These are phyloP conservation scores for Caenorhabditis remanei DNA, from an alignment of 1,140 invertebrate genomes.

Conservation along the genomic window DNA sequence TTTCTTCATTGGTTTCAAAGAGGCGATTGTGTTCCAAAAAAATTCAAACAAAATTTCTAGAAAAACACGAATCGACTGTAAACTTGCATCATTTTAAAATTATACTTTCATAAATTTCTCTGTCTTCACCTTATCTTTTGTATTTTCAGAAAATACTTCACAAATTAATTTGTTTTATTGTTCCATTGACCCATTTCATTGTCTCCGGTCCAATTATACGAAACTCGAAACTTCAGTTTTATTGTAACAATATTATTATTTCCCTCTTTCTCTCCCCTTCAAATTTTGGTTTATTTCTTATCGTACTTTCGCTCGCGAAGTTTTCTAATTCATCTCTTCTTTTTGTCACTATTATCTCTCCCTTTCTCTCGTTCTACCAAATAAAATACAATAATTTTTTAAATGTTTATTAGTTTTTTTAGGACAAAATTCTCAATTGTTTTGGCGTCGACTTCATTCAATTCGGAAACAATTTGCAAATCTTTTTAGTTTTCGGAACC, in stretches of 20 bases:
- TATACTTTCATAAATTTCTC: not conserved
- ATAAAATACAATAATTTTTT: not conserved
- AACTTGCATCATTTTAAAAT: not conserved
- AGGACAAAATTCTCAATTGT: too few relatives aligned
- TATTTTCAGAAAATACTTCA: conserved; percentile 33
- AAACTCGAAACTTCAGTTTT: not conserved
- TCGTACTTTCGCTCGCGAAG: not conserved
- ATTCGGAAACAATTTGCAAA: conserved; percentile 20
- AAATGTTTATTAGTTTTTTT: not conserved
- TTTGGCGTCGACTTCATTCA: not conserved
- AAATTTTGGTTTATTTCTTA: not conserved
- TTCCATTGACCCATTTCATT: not conserved
- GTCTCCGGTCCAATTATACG: not conserved
- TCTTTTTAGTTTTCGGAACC: conserved; percentile 17
- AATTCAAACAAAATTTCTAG: not conserved
- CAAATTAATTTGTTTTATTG: not conserved
- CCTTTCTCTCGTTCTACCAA: not conserved
- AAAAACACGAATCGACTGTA: conserved; percentile 18
- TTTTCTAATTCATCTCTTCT: not conserved
- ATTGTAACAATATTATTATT: not conserved
- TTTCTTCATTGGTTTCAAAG: not conserved
- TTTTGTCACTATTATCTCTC: not conserved
- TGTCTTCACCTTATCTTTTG: not conserved
- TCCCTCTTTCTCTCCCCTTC: not conserved
- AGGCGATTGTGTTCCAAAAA: too few relatives aligned